Base-by-base conservation (phyloP, 2,797 vertebrate species). In the Chelidonichthys spinosus region DNA sequence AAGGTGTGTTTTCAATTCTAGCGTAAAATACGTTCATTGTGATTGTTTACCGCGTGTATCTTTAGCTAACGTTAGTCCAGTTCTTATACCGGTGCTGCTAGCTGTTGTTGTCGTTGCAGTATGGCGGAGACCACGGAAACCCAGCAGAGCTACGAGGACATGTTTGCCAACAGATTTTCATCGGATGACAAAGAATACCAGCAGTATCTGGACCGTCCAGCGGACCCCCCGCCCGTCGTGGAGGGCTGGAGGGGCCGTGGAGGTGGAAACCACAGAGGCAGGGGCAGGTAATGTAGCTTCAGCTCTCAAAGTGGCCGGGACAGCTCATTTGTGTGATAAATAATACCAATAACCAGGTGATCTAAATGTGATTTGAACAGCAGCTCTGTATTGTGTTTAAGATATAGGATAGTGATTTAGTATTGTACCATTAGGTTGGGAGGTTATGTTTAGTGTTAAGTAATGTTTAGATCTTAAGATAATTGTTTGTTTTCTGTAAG, bases 101-200 rank as follows among this genome's bases (percentile, higher is more conserved):
- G 25, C 5, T 59, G 32, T 13, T 11, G 14, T 62, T 64, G 7
- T 72, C 8, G 32, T 87, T 86, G 64, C 91, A 97, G 94, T 46
- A 97, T 97, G 96, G 65, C 95, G 11, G 94, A 94, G 47, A 76
- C 72, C 13, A 50, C 65, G 8, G 94, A 96, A 17, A 36, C 68
- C 0, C 39, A 72, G 47, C 46, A 89, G 59, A 82, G 80, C 63
- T 98, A 96, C 63, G 95, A 98, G 84, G 90, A 92, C 54, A 89
- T 96, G 95, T 99, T 98, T 86, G 91, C 92, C 39, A 55, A 94
- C 63, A 94, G 97, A 44, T 99, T 96, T 80, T 92, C 97, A 0
- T 70, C 89, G 0, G 93, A 95, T 3, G 98, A 99, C 81, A 54
- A 64, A 2, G 96, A 96, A 14, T 99, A 96, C 78, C 97, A 98